phyloP scores from a whole-genome alignment of 64 coral and sea anemone species.

The Stichodactyla mertensii region DNA sequence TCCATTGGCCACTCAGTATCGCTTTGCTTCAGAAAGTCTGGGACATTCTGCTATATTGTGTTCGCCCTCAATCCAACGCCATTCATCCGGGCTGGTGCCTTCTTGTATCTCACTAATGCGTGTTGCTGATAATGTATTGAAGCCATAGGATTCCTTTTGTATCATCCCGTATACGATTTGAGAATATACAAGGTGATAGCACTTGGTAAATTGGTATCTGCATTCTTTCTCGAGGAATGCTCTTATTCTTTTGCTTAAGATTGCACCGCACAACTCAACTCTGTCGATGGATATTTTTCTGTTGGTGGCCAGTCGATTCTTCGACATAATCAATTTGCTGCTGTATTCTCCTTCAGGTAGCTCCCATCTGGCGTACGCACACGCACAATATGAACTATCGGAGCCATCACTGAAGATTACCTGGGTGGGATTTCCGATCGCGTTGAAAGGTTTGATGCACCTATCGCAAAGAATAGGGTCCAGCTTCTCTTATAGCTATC shows the following conservation, averaged over 20 bases:
- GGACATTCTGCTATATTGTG: constrained; percentile 28
- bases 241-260: constrained; percentile 36
- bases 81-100: constrained; percentile 26
- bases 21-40: neutral
- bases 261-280: constrained; percentile 40
- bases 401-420: constrained; percentile 41
- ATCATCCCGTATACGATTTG: constrained; percentile 45
- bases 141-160: constrained; percentile 48
- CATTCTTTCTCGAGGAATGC: constrained; percentile 21
- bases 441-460: neutral
- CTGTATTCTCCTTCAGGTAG: neutral
- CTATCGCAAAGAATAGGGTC: neutral
- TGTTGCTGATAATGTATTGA: constrained; percentile 51
- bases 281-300: constrained; percentile 52
- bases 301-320: constrained; percentile 38
- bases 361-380: constrained; percentile 22
- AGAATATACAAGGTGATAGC: constrained; percentile 21
- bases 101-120: constrained; percentile 50
- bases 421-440: neutral
- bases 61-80: constrained; percentile 40
- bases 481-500: constrained; percentile 16
- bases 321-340: constrained; percentile 32
- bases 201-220: constrained; percentile 43
- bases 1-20: constrained; percentile 31
- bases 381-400: constrained; percentile 10